Percentiles rank a stretch among this genome's conserved stretches.
Evolutionary conservation across 2,888 invertebrate species (phyloP).

Genomic region (Entomobrya proxima): DNA sequence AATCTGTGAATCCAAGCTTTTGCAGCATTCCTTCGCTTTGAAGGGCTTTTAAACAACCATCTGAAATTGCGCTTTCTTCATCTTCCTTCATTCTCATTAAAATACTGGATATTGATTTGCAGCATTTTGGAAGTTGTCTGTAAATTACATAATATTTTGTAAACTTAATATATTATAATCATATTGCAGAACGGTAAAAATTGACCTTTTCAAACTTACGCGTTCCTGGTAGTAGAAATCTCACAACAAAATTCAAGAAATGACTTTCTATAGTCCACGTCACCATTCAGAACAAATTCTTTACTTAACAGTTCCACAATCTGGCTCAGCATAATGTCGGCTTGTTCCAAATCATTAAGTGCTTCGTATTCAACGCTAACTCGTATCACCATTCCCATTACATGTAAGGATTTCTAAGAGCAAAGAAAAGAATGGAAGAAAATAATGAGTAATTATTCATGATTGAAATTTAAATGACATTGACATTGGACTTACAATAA

Average conservation of each 20-base stretch:
- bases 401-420: constrained; percentile 49
- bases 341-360: constrained; percentile 17
- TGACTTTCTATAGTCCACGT: constrained; percentile 37
- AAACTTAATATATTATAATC: no score
- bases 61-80: constrained; percentile 2
- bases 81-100: constrained; percentile 40
- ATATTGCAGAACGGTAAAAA: no score
- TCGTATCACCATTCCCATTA: constrained; percentile 48
- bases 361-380: constrained; percentile 46
- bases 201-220: no score
- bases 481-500: constrained; percentile 22
- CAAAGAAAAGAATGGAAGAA: background rate
- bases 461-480: no score
- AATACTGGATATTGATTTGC: constrained; percentile 12
- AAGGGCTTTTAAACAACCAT: constrained; percentile 14
- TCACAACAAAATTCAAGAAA: constrained; percentile 47
- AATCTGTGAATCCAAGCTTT: constrained; percentile 39
- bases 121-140: constrained; percentile 42
- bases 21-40: background rate
- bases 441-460: no score
- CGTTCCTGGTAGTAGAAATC: constrained; percentile 6
- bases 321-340: constrained; percentile 60
- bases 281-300: constrained; percentile 40
- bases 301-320: constrained; percentile 58
- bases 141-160: no score